Evolutionary conservation across 2,888 invertebrate species (phyloP).

Genomic region (Mactromeris polynyma): DNA sequence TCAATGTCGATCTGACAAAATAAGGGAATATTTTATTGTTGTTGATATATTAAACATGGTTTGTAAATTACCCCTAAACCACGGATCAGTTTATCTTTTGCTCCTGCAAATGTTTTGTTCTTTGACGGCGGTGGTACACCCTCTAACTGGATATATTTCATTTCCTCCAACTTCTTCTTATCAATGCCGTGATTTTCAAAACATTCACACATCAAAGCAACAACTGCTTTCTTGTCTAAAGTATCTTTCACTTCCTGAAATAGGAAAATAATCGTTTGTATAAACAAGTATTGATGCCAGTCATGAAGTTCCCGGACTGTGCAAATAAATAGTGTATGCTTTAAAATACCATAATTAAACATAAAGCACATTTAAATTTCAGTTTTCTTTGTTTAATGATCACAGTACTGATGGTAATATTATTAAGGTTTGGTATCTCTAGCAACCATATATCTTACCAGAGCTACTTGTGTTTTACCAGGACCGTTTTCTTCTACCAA

Average conservation of each 20-base stretch:
- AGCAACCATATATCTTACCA: slow-evolving; percentile 71
- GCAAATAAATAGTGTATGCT: too few species aligned
- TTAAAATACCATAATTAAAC: too few species aligned
- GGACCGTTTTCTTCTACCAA: slow-evolving; percentile 87
- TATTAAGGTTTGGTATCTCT: too few species aligned
- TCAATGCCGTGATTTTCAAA: slow-evolving; percentile 85
- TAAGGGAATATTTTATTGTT: too few species aligned
- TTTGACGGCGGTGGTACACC: slow-evolving; percentile 69
- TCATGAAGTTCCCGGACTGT: too few species aligned
- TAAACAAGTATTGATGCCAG: too few species aligned
- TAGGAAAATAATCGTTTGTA: too few species aligned
- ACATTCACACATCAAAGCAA: slow-evolving; percentile 85
- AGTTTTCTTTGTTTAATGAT: too few species aligned
- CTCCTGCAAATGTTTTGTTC: slow-evolving; percentile 74
- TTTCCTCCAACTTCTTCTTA: slow-evolving; percentile 82
- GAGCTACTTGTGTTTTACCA: slow-evolving; percentile 84
- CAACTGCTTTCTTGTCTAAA: slow-evolving; percentile 86
- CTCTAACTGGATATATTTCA: slow-evolving; percentile 78
- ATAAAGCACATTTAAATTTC: too few species aligned
- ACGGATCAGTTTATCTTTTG: slow-evolving; percentile 75
- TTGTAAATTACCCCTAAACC: slow-evolving; percentile 78
- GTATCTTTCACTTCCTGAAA: slow-evolving; percentile 87
- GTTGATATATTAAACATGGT: too few species aligned
- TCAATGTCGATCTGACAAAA: too few species aligned
- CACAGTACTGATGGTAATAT: too few species aligned